Base-by-base conservation (phyloP, 1,140 invertebrate genomes). In the Aphelinus certus region DNA sequence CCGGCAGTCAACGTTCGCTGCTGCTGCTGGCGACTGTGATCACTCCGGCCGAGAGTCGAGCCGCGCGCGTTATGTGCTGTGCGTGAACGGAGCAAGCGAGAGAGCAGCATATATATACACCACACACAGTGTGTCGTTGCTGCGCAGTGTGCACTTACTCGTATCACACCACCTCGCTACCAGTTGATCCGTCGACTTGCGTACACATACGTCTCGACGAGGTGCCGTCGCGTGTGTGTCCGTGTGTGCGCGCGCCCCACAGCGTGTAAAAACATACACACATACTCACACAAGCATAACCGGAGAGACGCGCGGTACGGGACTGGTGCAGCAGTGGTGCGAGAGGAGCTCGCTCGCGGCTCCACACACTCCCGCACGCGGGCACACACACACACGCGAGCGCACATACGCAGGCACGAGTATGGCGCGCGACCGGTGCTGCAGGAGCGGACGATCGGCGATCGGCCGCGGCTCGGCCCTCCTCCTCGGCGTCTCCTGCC, bases 381-480 rank as follows among this genome's bases (percentile, higher is more conserved):
- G 5, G 10, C 2, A 63, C 9, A 48, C 42, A 63, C 42, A n/a
- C 9, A 61, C n/a, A 45, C 42, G 2, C 4, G 58, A 0, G 48
- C 58, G 47, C 51, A 58, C 42, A 26, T 26, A 51, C 60, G 7
- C 60, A 61, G 9, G 64, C 47, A 6, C 49, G 63, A 9, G 55
- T 79, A 84, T 84, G 83, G 82, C 82, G 82, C 79, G 80, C 83
- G 79, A 82, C 79, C 81, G 73, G 78, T 84, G 82, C 77, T 79
- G 71, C 76, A 83, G 80, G 79, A 77, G 72, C 71, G 53, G 77
- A 67, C 73, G 76, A 78, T 62, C 73, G 71, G 61, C 51, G 68
- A 64, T 43, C 49, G 43, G 75, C 73, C 78, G 65, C 63, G 46
- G 26, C 26, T 26, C 77, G 67, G 76, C 71, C 73, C 79, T 81